These are phyloP conservation scores for Protula sp. DNA, from an alignment of 2,888 invertebrate genomes.

Conservation along the genomic window DNA sequence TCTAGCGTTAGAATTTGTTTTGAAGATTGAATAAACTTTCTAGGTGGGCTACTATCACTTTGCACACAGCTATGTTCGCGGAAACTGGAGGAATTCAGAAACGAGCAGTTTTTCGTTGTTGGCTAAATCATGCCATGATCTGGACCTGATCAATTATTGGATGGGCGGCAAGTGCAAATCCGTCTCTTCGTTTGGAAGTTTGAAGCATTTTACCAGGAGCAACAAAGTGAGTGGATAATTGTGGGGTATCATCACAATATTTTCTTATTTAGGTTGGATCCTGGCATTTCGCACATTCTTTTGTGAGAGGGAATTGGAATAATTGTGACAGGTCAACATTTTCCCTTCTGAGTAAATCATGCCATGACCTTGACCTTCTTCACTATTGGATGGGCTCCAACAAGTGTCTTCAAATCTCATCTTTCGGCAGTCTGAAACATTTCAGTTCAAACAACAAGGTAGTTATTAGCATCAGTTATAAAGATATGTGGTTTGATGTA, in stretches of 20 bases:
- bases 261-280: slow-evolving; percentile 1
- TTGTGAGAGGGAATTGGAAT: slow-evolving; percentile 53
- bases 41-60: slow-evolving; percentile 52
- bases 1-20: not conserved
- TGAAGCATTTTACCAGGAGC: slow-evolving; percentile 47
- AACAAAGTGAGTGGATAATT: slow-evolving; percentile 35
- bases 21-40: not conserved
- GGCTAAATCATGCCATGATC: slow-evolving; percentile 56
- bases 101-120: slow-evolving; percentile 51
- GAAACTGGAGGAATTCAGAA: slow-evolving; percentile 53
- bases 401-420: slow-evolving; percentile 38
- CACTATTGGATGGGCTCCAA: slow-evolving; percentile 47
- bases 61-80: slow-evolving; percentile 54
- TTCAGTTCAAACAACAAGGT: slow-evolving; percentile 47
- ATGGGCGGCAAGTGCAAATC: slow-evolving; percentile 43
- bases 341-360: slow-evolving; percentile 53
- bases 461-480: too few relatives aligned
- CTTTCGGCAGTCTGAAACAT: slow-evolving; percentile 48
- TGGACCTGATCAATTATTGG: slow-evolving; percentile 54
- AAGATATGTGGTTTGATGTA: too few relatives aligned
- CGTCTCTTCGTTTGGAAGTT: slow-evolving; percentile 49
- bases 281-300: slow-evolving; percentile 53
- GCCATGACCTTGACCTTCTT: slow-evolving; percentile 55
- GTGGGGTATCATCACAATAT: not conserved
- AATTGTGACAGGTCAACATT: slow-evolving; percentile 47